A percentile compares a stretch with the other conserved stretches of the same genome.
Evolutionary conservation across 2,113 vertebrate species (phyloP).

Genomic region (Lonchura striata): DNA sequence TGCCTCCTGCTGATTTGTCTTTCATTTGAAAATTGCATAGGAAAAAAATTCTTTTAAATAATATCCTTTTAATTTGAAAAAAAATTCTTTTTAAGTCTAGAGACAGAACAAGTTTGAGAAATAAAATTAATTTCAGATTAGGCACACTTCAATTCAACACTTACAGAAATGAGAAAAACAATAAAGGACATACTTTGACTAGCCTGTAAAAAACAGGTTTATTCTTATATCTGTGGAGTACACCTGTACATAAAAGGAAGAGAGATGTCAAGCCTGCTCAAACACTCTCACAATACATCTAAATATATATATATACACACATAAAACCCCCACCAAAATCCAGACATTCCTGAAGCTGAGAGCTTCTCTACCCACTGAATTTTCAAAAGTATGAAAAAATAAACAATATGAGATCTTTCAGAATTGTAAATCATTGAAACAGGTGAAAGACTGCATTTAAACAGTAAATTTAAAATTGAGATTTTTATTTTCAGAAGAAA

Average conservation of each 20-base stretch:
- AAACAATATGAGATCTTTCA: not conserved
- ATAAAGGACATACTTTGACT: not conserved
- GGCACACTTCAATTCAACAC: not conserved
- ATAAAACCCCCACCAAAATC: fast-evolving
- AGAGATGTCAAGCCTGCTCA: not conserved
- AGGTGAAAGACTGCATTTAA: not conserved
- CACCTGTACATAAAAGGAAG: not conserved
- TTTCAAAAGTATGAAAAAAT: not conserved
- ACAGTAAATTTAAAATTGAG: not conserved
- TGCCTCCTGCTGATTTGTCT: not conserved
- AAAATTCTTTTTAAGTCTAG: not conserved
- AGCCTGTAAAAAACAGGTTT: not conserved
- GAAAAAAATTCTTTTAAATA: not conserved
- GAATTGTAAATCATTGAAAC: not conserved
- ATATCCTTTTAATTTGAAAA: not conserved
- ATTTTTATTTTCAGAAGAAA: not conserved
- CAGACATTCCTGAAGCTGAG: not conserved
- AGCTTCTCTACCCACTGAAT: not conserved
- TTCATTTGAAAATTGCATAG: fast-evolving
- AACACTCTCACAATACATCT: not conserved
- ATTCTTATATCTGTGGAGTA: not conserved
- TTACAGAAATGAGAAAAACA: not conserved
- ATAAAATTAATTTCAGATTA: not conserved
- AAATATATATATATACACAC: not conserved
- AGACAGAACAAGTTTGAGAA: not conserved